Evolutionary conservation across 1,140 invertebrate genomes (phyloP).

Genomic region (Kradibia gibbosae): DNA sequence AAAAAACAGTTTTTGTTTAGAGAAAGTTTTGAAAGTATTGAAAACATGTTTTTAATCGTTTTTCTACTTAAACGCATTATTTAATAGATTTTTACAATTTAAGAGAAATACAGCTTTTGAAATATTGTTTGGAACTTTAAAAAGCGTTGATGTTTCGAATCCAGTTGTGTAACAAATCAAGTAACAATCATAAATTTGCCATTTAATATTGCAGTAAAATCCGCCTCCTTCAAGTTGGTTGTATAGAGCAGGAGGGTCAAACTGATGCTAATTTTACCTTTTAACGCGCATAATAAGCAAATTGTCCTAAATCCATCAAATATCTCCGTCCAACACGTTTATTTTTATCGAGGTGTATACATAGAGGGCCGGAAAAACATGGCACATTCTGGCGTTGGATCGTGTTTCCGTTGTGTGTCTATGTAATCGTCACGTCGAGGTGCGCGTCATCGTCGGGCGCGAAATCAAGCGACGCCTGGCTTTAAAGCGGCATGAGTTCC

Average conservation of each 20-base stretch:
- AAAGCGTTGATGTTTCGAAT: not conserved
- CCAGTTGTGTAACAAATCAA: not conserved
- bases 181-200: not conserved
- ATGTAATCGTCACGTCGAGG: conserved; percentile 23
- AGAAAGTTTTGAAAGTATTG: too few species aligned
- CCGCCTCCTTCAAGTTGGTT: too few species aligned
- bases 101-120: not conserved
- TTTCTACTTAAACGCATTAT: too few species aligned
- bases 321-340: not conserved
- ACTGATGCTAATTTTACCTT: not conserved
- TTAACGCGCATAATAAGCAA: not conserved
- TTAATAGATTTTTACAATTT: too few species aligned
- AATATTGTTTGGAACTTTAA: not conserved
- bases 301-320: not conserved
- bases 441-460: not conserved
- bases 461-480: not conserved
- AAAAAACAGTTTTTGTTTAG: too few species aligned
- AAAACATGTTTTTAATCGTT: too few species aligned
- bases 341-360: not conserved
- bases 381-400: not conserved
- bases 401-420: conserved; percentile 16
- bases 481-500: not conserved
- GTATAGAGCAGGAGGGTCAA: too few species aligned
- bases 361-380: not conserved
- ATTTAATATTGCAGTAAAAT: not conserved